phyloP scores from a whole-genome alignment of 2,113 vertebrate species.

The Vulpes vulpes region DNA sequence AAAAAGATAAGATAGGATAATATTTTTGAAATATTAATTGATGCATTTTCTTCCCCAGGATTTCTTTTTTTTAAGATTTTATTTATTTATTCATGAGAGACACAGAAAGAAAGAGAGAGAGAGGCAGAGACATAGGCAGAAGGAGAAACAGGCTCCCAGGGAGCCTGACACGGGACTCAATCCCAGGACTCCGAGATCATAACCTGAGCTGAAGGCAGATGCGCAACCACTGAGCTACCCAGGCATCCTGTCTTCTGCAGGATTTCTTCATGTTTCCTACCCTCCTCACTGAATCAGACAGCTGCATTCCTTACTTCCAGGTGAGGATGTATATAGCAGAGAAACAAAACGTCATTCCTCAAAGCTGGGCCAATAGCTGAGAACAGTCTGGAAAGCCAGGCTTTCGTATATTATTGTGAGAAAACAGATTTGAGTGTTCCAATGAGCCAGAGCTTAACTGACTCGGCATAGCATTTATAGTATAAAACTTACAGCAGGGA shows the following conservation, averaged over 20 bases:
- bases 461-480: slow-evolving; percentile 25
- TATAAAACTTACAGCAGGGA: slow-evolving; percentile 10
- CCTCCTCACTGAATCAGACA: not conserved
- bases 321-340: not conserved
- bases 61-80: too few species aligned
- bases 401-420: not conserved
- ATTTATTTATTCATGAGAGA: too few species aligned
- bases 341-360: not conserved
- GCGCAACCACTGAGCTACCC: too few species aligned
- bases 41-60: not conserved
- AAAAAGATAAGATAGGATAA: not conserved
- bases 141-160: too few species aligned
- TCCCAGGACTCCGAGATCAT: too few species aligned
- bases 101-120: too few species aligned
- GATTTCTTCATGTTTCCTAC: not conserved
- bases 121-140: too few species aligned
- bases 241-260: not conserved
- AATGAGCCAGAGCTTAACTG: not conserved
- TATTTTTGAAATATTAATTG: slow-evolving; percentile 30
- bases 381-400: not conserved
- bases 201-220: too few species aligned
- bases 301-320: not conserved
- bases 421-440: not conserved
- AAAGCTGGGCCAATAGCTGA: not conserved
- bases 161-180: too few species aligned